A percentile compares a stretch with the other conserved stretches of the same genome.
These are phyloP conservation scores for Sebastes steindachneri DNA, from an alignment of 2,797 vertebrate genomes.

Conservation along the genomic window DNA sequence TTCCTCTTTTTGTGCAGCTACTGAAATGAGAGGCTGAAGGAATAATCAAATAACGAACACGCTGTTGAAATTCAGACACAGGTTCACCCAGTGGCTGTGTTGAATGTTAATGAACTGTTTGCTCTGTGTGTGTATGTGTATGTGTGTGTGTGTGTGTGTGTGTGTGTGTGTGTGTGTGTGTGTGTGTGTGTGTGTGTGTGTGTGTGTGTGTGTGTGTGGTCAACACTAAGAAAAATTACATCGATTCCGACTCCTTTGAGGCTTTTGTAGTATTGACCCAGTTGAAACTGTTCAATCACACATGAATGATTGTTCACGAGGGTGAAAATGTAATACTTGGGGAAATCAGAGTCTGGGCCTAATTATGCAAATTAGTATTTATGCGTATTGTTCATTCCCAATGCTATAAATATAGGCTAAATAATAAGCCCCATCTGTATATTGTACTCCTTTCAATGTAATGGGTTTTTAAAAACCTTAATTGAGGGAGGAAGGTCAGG, in stretches of 20 bases:
- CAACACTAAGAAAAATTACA: slow-evolving; percentile 37
- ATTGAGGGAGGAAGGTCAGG: slow-evolving; percentile 10
- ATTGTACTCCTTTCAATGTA: not conserved
- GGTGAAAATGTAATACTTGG: not conserved
- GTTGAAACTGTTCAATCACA: slow-evolving; percentile 43
- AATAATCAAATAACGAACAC: slow-evolving; percentile 60
- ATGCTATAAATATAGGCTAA: not conserved
- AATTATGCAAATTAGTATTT: slow-evolving; percentile 23
- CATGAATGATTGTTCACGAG: slow-evolving; percentile 13
- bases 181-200: not conserved
- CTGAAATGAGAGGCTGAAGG: slow-evolving; percentile 43
- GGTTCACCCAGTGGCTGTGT: slow-evolving; percentile 54
- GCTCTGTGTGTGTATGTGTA: not conserved
- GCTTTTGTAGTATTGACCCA: slow-evolving; percentile 35
- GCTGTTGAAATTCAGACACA: slow-evolving; percentile 51
- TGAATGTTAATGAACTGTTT: slow-evolving; percentile 63
- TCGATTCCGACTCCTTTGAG: slow-evolving; percentile 35
- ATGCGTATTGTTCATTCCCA: not conserved
- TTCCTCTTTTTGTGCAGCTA: slow-evolving; percentile 28
- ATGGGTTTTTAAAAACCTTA: not conserved
- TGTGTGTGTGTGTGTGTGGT: not conserved
- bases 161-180: not conserved
- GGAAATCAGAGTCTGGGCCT: slow-evolving; percentile 12
- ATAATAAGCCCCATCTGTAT: slow-evolving; percentile 2
- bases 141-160: not conserved